phyloP scores from a whole-genome alignment of 2,113 vertebrate genomes.

The Neogale vison region DNA sequence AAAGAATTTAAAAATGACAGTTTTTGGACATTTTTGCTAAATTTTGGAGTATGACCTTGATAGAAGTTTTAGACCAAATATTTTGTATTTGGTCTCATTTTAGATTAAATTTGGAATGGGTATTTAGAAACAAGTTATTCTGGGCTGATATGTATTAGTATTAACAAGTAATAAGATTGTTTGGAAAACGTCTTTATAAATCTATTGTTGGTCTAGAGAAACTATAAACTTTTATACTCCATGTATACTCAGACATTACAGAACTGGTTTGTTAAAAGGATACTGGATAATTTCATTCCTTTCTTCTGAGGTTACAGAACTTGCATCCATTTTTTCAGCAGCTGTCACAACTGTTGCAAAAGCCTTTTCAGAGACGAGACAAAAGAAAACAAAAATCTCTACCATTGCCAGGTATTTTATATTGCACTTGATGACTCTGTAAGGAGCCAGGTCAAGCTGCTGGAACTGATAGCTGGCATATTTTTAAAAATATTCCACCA shows the following conservation, averaged over 20 bases:
- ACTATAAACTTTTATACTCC: neutral
- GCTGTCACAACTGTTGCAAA: slow-evolving; percentile 93
- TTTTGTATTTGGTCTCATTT: slow-evolving; percentile 19
- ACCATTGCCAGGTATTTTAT: slow-evolving; percentile 17
- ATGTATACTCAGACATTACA: neutral
- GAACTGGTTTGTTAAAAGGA: slow-evolving; percentile 84
- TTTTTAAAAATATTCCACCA: neutral
- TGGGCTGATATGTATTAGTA: neutral
- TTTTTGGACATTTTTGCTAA: slow-evolving; percentile 16
- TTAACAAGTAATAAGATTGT: neutral
- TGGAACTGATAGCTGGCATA: neutral
- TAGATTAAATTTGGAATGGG: slow-evolving; percentile 23
- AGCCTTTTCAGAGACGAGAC: slow-evolving; percentile 86
- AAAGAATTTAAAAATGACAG: neutral
- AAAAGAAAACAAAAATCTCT: slow-evolving; percentile 47
- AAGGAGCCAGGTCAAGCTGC: neutral
- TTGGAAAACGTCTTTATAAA: neutral
- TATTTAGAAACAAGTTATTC: slow-evolving; percentile 20
- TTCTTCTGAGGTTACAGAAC: slow-evolving; percentile 84
- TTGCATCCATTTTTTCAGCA: slow-evolving; percentile 86
- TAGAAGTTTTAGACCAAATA: neutral
- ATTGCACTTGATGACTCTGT: neutral
- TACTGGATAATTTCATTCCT: slow-evolving; percentile 95
- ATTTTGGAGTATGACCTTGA: neutral
- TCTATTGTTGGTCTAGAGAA: neutral